These are phyloP conservation scores for Marmota monax DNA, from an alignment of 2,113 vertebrate species.

Conservation along the genomic window DNA sequence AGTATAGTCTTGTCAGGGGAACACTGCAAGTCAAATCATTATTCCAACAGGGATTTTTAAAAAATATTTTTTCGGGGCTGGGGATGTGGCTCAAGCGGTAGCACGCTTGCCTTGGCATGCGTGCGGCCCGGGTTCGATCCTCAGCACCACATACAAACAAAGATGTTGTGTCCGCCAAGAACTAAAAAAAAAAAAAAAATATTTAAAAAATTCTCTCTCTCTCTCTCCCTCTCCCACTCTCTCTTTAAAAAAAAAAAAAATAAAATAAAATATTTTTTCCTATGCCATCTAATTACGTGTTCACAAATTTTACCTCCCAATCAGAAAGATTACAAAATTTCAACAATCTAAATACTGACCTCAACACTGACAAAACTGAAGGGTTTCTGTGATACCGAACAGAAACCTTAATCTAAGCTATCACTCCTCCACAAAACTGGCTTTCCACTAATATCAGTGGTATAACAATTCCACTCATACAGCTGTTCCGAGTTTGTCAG, in stretches of 20 bases:
- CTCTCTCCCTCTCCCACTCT: no score
- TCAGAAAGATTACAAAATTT: slow-evolving; percentile 18
- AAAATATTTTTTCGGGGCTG: not conserved
- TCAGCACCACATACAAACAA: no score
- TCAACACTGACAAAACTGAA: not conserved
- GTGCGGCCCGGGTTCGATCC: no score
- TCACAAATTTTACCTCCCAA: not conserved
- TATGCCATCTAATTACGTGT: not conserved
- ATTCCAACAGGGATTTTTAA: not conserved
- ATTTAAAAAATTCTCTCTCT: no score
- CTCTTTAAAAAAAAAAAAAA: no score
- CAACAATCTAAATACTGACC: not conserved
- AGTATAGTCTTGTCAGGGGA: not conserved
- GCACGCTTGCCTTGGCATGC: no score
- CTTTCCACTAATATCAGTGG: not conserved
- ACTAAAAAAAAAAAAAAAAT: no score
- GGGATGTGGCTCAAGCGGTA: no score
- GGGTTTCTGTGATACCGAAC: not conserved
- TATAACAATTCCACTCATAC: not conserved
- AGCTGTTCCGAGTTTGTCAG: not conserved
- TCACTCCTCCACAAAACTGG: not conserved
- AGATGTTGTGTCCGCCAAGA: no score
- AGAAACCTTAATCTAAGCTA: not conserved
- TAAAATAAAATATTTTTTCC: not conserved
- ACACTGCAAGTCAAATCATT: not conserved